Conservation (phyloP, 2,888 invertebrate genomes). For the Eubasilissa splendida region DNA sequence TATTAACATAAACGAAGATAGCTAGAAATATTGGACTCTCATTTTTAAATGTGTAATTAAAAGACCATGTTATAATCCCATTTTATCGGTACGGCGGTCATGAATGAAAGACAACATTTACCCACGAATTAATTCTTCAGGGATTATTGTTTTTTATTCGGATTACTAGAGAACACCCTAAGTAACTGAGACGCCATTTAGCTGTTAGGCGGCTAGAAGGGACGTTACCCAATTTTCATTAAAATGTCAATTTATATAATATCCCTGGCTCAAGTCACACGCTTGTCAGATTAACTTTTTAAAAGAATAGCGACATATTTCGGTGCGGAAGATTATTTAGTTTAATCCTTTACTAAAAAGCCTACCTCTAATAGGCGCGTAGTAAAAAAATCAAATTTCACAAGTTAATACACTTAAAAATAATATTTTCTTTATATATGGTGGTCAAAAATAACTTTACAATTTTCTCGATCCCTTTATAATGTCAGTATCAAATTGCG, state of each 20-base stretch:
- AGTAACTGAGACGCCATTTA: conserved; percentile 17
- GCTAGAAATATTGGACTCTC: too few species aligned
- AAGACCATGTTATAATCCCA: conserved; percentile 14
- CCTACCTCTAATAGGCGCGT: neutral
- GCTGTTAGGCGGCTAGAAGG: conserved; percentile 6
- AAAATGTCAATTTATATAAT: conserved; percentile 57
- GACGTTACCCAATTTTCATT: conserved; percentile 41
- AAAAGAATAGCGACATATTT: conserved; percentile 54
- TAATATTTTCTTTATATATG: too few species aligned
- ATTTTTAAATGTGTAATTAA: neutral
- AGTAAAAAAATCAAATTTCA: neutral
- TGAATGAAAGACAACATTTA: conserved; percentile 28
- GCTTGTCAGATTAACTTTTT: conserved; percentile 55
- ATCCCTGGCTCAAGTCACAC: conserved; percentile 49
- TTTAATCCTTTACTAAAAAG: neutral
- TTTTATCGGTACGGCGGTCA: conserved; percentile 33
- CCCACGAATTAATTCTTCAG: conserved; percentile 19
- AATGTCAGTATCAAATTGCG: too few species aligned
- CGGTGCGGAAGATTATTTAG: conserved; percentile 36
- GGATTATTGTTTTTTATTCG: conserved; percentile 34
- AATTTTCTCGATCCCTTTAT: too few species aligned
- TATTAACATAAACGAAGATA: too few species aligned
- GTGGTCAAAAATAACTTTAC: too few species aligned
- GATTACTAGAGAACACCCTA: conserved; percentile 19
- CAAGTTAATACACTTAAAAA: too few species aligned